Conservation (phyloP, 2,797 vertebrate species). For the Etheostoma perlongum region DNA sequence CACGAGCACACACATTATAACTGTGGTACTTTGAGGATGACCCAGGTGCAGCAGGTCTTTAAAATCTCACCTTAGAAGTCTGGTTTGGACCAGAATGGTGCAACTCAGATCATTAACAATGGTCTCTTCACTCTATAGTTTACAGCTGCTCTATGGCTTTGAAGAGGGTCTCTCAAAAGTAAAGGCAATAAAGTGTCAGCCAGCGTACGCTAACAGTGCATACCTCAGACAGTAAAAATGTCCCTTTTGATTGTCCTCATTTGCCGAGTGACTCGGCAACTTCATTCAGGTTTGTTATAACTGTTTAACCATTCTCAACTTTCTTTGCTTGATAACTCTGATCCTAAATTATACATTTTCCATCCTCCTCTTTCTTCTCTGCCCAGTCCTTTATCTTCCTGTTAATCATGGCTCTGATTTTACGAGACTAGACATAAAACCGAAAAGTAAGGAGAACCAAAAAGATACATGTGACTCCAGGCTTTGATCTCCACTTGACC, state of each 20-base stretch:
- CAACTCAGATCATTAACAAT: conserved; percentile 85
- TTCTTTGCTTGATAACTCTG: conserved; percentile 1
- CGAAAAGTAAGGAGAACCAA: conserved; percentile 49
- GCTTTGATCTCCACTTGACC: conserved; percentile 66
- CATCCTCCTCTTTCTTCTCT: conserved; percentile 43
- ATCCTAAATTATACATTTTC: conserved; percentile 19
- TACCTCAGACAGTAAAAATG: conserved; percentile 17
- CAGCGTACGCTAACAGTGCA: conserved; percentile 15
- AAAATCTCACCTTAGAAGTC: conserved; percentile 86
- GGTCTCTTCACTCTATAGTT: conserved; percentile 76
- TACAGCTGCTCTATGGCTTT: conserved; percentile 75
- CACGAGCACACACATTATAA: conserved; percentile 59
- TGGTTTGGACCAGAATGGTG: conserved; percentile 69
- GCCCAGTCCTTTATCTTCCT: conserved; percentile 26
- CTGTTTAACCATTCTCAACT: conserved; percentile 3
- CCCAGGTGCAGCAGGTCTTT: conserved; percentile 82
- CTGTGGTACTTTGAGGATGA: conserved; percentile 74
- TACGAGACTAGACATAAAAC: conserved; percentile 55
- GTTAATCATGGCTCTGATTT: conserved; percentile 55
- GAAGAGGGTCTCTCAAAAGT: conserved; percentile 66
- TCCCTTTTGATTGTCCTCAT: conserved; percentile 13
- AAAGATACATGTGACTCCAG: conserved; percentile 43
- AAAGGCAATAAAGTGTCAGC: conserved; percentile 46
- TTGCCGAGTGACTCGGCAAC: not conserved
- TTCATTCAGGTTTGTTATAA: conserved; percentile 31